Evolutionary conservation across 92 coral and sea anemone species (phyloP).

Genomic region (Ricordea florida): DNA sequence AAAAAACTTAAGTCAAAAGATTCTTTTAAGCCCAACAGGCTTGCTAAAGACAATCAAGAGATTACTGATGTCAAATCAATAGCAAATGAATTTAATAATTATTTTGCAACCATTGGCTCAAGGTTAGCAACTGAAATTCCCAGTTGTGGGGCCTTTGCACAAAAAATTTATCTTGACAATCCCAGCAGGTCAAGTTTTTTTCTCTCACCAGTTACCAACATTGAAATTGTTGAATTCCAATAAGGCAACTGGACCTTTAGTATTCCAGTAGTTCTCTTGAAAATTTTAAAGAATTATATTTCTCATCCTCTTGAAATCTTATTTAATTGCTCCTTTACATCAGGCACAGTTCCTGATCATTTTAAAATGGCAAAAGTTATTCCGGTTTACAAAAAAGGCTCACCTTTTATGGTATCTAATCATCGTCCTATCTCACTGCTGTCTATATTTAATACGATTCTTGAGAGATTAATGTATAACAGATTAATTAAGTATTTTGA

Average conservation of each 20-base stretch:
- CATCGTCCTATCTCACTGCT: constrained; percentile 32
- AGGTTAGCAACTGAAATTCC: constrained; percentile 22
- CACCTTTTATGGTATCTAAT: constrained; percentile 18
- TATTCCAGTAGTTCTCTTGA: constrained; percentile 19
- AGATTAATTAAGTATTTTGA: constrained; percentile 41
- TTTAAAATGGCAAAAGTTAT: constrained; percentile 30
- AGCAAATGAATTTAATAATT: constrained; percentile 18
- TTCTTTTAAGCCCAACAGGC: constrained; percentile 10
- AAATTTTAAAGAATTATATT: background rate
- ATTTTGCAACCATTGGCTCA: constrained; percentile 23
- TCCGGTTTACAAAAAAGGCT: constrained; percentile 29
- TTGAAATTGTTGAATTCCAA: constrained; percentile 24
- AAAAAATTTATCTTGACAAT: background rate
- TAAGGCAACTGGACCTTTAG: constrained; percentile 54
- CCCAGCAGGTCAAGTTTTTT: constrained; percentile 19
- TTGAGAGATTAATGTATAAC: constrained; percentile 31
- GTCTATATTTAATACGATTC: constrained; percentile 10
- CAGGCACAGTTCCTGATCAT: constrained; percentile 38
- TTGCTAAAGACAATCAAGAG: too few relatives aligned
- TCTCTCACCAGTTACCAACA: constrained; percentile 27
- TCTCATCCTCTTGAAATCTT: constrained; percentile 26
- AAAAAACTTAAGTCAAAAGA: constrained; percentile 44
- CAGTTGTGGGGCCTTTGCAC: background rate
- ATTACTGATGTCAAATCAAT: too few relatives aligned
- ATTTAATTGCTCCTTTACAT: constrained; percentile 20